Percentiles rank a stretch among this genome's conserved stretches.
Conservation (phyloP, 2,797 vertebrate species). For the Hoplostethus atlanticus region DNA sequence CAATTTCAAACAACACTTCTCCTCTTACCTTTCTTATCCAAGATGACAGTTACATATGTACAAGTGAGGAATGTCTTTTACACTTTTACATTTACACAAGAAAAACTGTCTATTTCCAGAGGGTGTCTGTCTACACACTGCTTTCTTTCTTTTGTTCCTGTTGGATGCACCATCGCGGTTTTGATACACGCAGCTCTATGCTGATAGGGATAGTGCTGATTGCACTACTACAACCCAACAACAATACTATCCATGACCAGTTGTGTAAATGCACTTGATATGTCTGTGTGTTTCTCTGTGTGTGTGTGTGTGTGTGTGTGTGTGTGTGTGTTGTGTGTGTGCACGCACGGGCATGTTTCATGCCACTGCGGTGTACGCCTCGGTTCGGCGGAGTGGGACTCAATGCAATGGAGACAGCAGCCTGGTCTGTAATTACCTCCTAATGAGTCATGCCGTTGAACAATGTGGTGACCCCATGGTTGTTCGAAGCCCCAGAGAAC, state of each 20-base stretch:
- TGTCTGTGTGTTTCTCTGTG: not conserved
- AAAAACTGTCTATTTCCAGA: not conserved
- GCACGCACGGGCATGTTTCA: slow-evolving; percentile 56
- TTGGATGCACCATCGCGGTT: not conserved
- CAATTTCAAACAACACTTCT: slow-evolving; percentile 39
- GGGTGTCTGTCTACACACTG: no score
- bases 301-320: not conserved
- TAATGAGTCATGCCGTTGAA: slow-evolving; percentile 72
- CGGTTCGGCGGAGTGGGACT: no score
- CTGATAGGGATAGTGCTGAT: not conserved
- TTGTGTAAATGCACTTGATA: slow-evolving; percentile 20
- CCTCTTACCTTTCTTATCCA: slow-evolving; percentile 17
- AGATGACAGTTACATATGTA: not conserved
- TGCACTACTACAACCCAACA: no score
- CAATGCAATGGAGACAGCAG: not conserved
- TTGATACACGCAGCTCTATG: not conserved
- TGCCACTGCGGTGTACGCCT: slow-evolving; percentile 39
- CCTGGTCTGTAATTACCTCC: slow-evolving; percentile 71
- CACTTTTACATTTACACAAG: not conserved
- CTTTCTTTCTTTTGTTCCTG: no score
- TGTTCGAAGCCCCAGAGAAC: slow-evolving; percentile 50
- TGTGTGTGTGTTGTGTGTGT: slow-evolving; percentile 9
- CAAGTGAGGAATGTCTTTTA: not conserved
- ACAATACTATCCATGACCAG: no score
- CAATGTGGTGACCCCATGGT: slow-evolving; percentile 61